Base-by-base conservation (phyloP, 2,113 vertebrate species). In the Machaerirhynchus nigripectus region DNA sequence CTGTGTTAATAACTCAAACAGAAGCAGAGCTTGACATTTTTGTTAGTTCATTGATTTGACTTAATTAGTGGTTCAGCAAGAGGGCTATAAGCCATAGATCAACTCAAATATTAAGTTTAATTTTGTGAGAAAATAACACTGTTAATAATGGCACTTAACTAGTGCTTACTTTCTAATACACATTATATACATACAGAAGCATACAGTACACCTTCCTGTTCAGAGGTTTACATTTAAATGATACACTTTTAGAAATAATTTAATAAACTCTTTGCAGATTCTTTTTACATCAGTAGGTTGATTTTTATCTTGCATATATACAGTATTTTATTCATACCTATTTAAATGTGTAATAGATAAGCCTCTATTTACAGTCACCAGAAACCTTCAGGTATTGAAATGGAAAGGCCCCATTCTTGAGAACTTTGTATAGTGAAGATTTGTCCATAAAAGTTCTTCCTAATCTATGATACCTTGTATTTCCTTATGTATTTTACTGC, bases 61-160 rank as follows among this genome's bases (percentile, higher is more conserved):
- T 97, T 97, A 96, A 98, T 95, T 81, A 95, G 96, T 56, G 13
- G 90, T 75, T 87, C 46, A 68, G 78, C 83, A 96, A 86, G 90
- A 87, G 49, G 95, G 88, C 95, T 97, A 22, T 68, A 77, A 76
- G 70, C 59, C 89, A 89, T 47, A 97, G 95, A 98, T 96, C 97
- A 97, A 97, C 93, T 96, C 50, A 86, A 92, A 96, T 93, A 97
- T 96, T 97, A 97, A 97, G 96, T 97, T 91, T 97, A 97, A 97
- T 94, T 98, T 90, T 98, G 44, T 84, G 93, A 97, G 95, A 97
- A 97, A 97, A 98, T 97, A 98, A 98, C 94, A 97, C 98, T 97
- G 96, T 92, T 92, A 96, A 97, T 97, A 97, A 95, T 93, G 95
- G 94, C 91, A 94, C 85, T 96, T 93, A 94, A 86, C 60, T 88